phyloP scores from a whole-genome alignment of 2,113 vertebrate genomes.

The Etheostoma spectabile region DNA sequence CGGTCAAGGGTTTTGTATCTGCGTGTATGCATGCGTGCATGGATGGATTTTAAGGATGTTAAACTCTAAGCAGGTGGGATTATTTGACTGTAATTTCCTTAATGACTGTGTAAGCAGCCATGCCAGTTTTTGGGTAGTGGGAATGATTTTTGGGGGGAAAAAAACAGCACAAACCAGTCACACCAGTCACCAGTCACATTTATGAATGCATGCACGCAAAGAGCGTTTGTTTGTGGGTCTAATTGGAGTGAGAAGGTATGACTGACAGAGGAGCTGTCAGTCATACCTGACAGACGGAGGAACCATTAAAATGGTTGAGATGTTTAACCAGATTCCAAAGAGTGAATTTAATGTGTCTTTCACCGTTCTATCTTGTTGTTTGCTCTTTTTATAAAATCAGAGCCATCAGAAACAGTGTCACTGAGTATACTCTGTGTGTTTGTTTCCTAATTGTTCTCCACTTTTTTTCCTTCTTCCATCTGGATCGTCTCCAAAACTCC shows the following conservation, averaged over 20 bases:
- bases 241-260: slow-evolving; percentile 39
- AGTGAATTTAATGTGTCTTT: slow-evolving; percentile 40
- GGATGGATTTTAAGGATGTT: slow-evolving; percentile 32
- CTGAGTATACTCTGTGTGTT: neutral
- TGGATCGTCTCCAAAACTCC: neutral
- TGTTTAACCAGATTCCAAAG: slow-evolving; percentile 41
- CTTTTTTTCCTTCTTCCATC: slow-evolving; percentile 9
- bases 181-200: neutral
- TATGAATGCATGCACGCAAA: slow-evolving; percentile 1
- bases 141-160: slow-evolving; percentile 19
- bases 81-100: slow-evolving; percentile 56
- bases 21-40: slow-evolving; percentile 12
- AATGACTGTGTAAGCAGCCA: slow-evolving; percentile 38
- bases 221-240: slow-evolving; percentile 28
- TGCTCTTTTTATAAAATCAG: slow-evolving; percentile 8
- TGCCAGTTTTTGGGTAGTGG: slow-evolving; percentile 41
- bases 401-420: neutral
- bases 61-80: slow-evolving; percentile 44
- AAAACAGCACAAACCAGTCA: too few relatives aligned
- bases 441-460: neutral
- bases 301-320: slow-evolving; percentile 70
- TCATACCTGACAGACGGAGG: too few relatives aligned
- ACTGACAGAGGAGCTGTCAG: slow-evolving; percentile 26
- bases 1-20: slow-evolving; percentile 36
- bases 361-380: neutral